These are phyloP conservation scores for Ctenodactylus gundi DNA, from an alignment of 2,113 vertebrate species.

Conservation along the genomic window DNA sequence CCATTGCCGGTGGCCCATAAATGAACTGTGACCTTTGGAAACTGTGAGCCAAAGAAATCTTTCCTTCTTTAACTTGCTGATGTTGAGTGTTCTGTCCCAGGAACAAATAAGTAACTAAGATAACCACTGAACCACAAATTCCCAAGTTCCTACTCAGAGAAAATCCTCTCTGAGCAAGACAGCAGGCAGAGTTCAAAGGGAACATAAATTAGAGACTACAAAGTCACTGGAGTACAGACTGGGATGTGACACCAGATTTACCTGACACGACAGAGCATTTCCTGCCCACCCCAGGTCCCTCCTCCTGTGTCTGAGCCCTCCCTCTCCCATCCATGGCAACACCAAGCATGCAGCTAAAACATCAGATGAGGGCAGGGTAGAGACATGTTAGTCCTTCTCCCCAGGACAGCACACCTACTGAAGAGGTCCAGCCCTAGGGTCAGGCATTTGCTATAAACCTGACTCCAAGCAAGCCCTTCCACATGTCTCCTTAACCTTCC, in stretches of 20 bases:
- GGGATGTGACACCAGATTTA: neutral
- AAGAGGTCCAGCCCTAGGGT: neutral
- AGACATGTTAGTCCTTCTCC: too few species aligned
- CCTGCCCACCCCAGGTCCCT: neutral
- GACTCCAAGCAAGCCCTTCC: neutral
- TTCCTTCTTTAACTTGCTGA: too few species aligned
- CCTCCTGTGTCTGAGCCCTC: neutral
- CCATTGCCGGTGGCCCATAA: too few species aligned
- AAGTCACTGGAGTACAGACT: neutral
- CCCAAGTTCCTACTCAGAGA: neutral
- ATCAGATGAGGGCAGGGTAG: neutral
- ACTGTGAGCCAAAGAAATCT: too few species aligned
- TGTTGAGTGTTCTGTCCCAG: too few species aligned
- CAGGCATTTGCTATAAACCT: neutral
- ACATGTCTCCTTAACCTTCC: neutral
- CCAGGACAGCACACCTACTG: rapidly evolving
- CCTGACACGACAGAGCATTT: neutral
- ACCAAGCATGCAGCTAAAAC: neutral
- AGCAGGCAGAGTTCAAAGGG: too few species aligned
- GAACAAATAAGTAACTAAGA: too few species aligned
- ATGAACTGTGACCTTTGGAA: too few species aligned
- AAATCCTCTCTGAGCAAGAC: neutral
- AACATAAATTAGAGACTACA: neutral
- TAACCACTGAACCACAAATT: neutral
- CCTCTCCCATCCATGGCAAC: too few species aligned